phyloP scores from a whole-genome alignment of 2,888 invertebrate genomes.

The Scaptodrosophila latifasciaeformis region DNA sequence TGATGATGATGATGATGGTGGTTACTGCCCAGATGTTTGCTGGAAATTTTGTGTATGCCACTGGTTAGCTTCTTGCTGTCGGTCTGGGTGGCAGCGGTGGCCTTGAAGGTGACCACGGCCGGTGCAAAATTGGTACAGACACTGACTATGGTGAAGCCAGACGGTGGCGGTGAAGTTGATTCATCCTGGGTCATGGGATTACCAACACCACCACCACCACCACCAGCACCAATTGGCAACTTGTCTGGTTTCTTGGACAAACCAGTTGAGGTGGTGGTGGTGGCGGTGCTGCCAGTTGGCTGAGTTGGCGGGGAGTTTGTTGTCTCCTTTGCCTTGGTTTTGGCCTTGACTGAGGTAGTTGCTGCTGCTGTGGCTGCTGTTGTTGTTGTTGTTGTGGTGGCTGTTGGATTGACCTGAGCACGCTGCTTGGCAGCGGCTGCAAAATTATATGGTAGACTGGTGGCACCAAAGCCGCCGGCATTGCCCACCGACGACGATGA shows the following conservation, averaged over 20 bases:
- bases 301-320: too few relatives aligned
- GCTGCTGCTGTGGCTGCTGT: too few relatives aligned
- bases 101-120: slow-evolving; percentile 23
- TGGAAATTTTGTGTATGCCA: slow-evolving; percentile 2
- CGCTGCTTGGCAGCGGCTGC: slow-evolving; percentile 46
- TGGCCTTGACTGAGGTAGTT: slow-evolving; percentile 51
- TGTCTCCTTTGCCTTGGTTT: slow-evolving; percentile 49
- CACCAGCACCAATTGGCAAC: too few relatives aligned
- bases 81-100: slow-evolving; percentile 52
- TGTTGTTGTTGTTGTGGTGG: slow-evolving; percentile 7
- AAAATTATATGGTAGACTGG: slow-evolving; percentile 29
- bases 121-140: not conserved
- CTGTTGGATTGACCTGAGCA: slow-evolving; percentile 8
- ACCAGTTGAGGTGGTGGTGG: slow-evolving; percentile 5
- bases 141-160: slow-evolving; percentile 10
- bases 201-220: too few relatives aligned
- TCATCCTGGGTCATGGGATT: slow-evolving; percentile 28
- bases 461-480: too few relatives aligned
- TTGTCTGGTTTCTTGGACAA: too few relatives aligned
- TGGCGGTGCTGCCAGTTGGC: slow-evolving; percentile 20
- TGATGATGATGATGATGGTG: slow-evolving; percentile 7
- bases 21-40: slow-evolving; percentile 4
- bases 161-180: not conserved
- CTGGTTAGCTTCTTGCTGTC: slow-evolving; percentile 37
- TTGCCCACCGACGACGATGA: not conserved